phyloP scores from a whole-genome alignment of 2,797 vertebrate species.

The Margarornis squamiger region DNA sequence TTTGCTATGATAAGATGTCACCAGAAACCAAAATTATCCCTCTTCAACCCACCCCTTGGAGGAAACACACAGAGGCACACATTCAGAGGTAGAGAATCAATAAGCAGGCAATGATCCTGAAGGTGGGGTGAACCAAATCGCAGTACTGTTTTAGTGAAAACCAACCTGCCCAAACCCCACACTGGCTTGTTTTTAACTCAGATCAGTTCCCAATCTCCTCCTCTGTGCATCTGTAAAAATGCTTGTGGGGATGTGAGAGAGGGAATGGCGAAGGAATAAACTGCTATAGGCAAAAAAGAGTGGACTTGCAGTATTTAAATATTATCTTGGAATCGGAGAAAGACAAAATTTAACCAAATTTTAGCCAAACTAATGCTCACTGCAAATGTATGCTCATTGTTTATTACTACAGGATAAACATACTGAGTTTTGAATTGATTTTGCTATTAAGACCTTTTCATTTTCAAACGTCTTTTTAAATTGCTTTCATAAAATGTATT shows the following conservation, averaged over 20 bases:
- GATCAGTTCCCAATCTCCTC: neutral
- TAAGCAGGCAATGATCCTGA: neutral
- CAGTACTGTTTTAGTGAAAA: neutral
- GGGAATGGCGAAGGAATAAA: neutral
- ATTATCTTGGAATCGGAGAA: neutral
- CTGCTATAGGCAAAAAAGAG: neutral
- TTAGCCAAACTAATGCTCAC: neutral
- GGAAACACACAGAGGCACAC: neutral
- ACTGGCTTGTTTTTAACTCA: neutral
- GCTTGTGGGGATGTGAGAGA: fast-evolving
- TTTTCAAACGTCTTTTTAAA: neutral
- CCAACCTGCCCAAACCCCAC: neutral
- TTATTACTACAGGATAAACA: neutral
- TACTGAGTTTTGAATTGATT: neutral
- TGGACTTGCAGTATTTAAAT: neutral
- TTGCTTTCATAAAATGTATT: neutral
- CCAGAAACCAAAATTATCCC: neutral
- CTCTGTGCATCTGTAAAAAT: neutral
- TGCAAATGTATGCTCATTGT: neutral
- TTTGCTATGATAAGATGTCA: neutral
- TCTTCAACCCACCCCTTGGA: neutral
- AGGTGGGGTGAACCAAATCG: neutral
- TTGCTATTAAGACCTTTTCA: neutral
- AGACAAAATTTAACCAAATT: neutral
- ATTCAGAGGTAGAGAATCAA: fast-evolving